Percentiles rank a stretch among this genome's conserved stretches.
Conservation (phyloP, 2,888 invertebrate species). For the Drymonia ruficornis region DNA sequence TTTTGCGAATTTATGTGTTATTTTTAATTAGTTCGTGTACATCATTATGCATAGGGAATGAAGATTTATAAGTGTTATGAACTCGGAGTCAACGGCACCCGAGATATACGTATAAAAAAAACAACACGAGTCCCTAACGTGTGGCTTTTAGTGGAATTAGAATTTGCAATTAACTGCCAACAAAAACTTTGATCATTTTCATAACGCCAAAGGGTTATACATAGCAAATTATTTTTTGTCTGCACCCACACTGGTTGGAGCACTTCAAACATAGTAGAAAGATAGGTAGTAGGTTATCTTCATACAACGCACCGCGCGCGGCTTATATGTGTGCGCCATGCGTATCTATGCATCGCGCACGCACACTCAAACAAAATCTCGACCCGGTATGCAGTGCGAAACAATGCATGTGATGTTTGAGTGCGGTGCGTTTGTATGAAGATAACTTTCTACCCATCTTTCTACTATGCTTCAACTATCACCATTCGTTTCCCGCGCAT, state of each 20-base stretch:
- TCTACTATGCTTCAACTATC: conserved; percentile 17
- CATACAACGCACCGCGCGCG: too few relatives aligned
- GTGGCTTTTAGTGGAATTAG: conserved; percentile 4
- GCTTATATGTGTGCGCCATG: too few relatives aligned
- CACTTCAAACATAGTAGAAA: too few relatives aligned
- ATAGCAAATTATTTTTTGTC: not conserved
- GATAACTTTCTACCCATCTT: too few relatives aligned
- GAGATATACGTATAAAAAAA: not conserved
- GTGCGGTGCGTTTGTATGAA: too few relatives aligned
- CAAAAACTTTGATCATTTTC: conserved; percentile 2
- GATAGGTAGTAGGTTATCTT: too few relatives aligned
- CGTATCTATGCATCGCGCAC: too few relatives aligned
- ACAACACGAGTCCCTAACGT: not conserved
- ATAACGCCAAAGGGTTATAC: not conserved
- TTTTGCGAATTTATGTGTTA: conserved; percentile 3
- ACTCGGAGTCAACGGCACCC: conserved; percentile 3
- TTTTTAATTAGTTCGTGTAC: conserved; percentile 1
- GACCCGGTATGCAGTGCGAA: too few relatives aligned
- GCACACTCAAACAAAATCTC: too few relatives aligned
- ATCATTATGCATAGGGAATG: not conserved
- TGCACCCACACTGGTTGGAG: not conserved
- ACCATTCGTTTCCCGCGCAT: conserved; percentile 19
- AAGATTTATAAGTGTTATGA: conserved; percentile 4
- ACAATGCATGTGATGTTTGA: too few relatives aligned
- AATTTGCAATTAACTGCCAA: not conserved